A percentile compares a stretch with the other conserved stretches of the same genome.
Evolutionary conservation across 1,140 invertebrate species (phyloP).

Genomic region (Dufourea novaeangliae): DNA sequence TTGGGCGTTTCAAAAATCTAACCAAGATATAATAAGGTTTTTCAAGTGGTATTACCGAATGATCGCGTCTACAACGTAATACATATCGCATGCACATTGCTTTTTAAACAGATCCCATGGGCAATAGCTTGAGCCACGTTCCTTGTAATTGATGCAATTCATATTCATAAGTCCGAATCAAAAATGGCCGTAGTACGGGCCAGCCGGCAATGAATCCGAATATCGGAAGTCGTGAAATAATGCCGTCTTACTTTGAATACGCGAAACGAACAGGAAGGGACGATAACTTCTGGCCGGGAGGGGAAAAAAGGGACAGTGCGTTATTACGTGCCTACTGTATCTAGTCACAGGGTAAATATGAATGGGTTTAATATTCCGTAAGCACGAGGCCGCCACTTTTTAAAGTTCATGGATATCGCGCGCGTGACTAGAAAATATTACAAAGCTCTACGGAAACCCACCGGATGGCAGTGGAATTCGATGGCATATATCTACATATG

Average conservation of each 20-base stretch:
- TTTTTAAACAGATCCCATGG: neutral
- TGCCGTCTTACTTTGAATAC: slow-evolving; percentile 30
- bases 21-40: too few species aligned
- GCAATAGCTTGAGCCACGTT: neutral
- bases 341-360: slow-evolving; percentile 71
- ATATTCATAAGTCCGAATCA: slow-evolving; percentile 38
- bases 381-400: slow-evolving; percentile 76
- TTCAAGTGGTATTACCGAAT: too few species aligned
- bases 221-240: slow-evolving; percentile 23
- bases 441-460: slow-evolving; percentile 52
- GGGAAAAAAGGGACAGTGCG: slow-evolving; percentile 39
- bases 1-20: too few species aligned
- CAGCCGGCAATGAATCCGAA: slow-evolving; percentile 13
- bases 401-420: slow-evolving; percentile 76
- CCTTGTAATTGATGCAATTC: slow-evolving; percentile 30
- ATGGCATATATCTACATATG: neutral
- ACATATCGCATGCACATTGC: too few species aligned
- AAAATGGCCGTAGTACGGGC: slow-evolving; percentile 8
- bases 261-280: slow-evolving; percentile 7
- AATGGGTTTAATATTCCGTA: slow-evolving; percentile 78
- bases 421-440: slow-evolving; percentile 76
- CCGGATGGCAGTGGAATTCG: neutral
- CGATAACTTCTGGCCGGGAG: slow-evolving; percentile 16
- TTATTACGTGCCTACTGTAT: slow-evolving; percentile 71
- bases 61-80: neutral